Base-by-base conservation (phyloP, 2,888 invertebrate species). In the Eurois occulta region DNA sequence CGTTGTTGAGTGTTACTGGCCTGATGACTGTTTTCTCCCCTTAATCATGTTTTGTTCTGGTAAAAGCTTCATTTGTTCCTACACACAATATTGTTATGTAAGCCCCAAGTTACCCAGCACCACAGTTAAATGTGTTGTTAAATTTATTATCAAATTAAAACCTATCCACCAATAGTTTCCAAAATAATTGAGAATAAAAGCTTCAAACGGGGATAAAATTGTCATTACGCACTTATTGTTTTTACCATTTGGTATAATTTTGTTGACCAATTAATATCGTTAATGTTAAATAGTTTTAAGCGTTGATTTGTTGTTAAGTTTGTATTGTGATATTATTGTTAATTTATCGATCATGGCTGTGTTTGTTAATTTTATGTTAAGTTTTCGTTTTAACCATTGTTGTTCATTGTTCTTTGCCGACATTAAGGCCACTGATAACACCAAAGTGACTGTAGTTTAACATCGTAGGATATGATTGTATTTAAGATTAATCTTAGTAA, bases 361-460 rank as follows among this genome's bases (percentile, higher is more conserved):
- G 96, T 96, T 95, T 96, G 96, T 96, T 96, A 96, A 94, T 96
- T 96, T 96, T 96, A 96, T 95, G 96, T 96, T 96, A 95, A 96
- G 96, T 96, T 96, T 96, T 95, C 93, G 95, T 96, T 96, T 96
- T 93, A 95, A 95, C 93, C 89, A 89, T 92, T 89, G 87, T 93
- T 93, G 92, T 94, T 94, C 91, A 86, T 93, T 95, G 92, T 91
- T 91, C 84, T 92, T 92, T 91, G 90, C 96, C 95, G 96, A 93
- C 96, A 96, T 96, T 96, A 96, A 94, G 96, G 96, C 92, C 92
- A 85, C 91, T 84, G 86, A 86, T 83, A 83, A 78, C 83, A 88
- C 85, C 87, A 89, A 86, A 83, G 84, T 78, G 77, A 87, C 75
- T 83, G 75, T 77, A 84, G 68, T 79, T 77, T 78, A 81, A 81